Percentiles rank a stretch among this genome's conserved stretches.
Conservation (phyloP, 2,113 vertebrate species). For the Carassius auratus region DNA sequence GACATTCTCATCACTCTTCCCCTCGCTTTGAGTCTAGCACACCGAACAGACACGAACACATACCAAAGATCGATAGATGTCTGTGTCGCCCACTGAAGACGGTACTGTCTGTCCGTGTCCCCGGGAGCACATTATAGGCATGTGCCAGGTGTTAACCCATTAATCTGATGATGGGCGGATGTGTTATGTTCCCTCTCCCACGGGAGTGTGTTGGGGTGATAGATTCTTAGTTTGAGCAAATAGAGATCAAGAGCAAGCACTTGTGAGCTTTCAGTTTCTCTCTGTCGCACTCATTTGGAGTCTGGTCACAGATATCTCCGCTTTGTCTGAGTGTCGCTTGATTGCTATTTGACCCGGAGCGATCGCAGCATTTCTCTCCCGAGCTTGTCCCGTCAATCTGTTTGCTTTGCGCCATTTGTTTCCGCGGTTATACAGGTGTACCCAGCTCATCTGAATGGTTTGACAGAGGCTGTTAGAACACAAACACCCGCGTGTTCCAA, state of each 20-base stretch:
- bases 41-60: constrained; percentile 42
- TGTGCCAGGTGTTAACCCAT: constrained; percentile 59
- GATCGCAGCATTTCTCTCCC: background rate
- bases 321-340: constrained; percentile 27
- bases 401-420: constrained; percentile 47
- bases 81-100: constrained; percentile 49
- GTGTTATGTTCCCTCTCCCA: constrained; percentile 43
- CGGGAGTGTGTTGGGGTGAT: constrained; percentile 51
- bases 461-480: constrained; percentile 55
- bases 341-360: constrained; percentile 42
- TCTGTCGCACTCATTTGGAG: constrained; percentile 39
- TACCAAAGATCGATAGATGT: constrained; percentile 55
- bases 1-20: constrained; percentile 64
- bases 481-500: constrained; percentile 53
- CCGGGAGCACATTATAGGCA: constrained; percentile 60
- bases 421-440: constrained; percentile 49
- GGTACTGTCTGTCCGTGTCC: constrained; percentile 49
- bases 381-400: background rate
- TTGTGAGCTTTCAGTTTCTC: constrained; percentile 28
- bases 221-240: constrained; percentile 53
- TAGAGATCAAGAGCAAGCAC: constrained; percentile 41
- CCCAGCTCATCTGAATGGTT: constrained; percentile 54
- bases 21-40: constrained; percentile 36
- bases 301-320: constrained; percentile 41
- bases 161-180: constrained; percentile 57